These are phyloP conservation scores for Aegypius monachus DNA, from an alignment of 2,113 vertebrate species.

Conservation along the genomic window DNA sequence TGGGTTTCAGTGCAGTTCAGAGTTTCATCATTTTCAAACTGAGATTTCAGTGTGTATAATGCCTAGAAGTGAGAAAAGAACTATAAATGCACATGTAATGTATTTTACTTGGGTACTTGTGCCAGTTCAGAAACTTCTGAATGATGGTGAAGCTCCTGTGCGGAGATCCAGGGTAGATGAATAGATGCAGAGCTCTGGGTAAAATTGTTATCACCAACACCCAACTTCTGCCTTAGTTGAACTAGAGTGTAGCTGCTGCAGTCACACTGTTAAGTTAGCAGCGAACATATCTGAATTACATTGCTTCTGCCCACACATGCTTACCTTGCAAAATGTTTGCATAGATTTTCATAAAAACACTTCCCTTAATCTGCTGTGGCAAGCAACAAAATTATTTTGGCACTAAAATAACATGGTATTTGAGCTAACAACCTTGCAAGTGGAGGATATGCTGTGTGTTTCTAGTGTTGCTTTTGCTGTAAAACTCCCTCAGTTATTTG, in stretches of 20 bases:
- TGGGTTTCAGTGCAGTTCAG: not conserved
- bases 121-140: not conserved
- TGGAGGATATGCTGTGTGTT: not conserved
- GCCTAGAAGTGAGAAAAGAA: not conserved
- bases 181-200: not conserved
- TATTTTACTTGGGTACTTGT: not conserved
- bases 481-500: not conserved
- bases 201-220: not conserved
- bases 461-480: not conserved
- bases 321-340: constrained; percentile 53
- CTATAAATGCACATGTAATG: not conserved
- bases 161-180: not conserved
- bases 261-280: not conserved
- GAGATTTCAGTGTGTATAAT: not conserved
- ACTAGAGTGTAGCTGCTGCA: not conserved
- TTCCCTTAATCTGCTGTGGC: constrained; percentile 17
- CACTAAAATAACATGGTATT: not conserved
- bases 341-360: constrained; percentile 27
- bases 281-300: not conserved
- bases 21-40: not conserved
- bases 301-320: constrained; percentile 1
- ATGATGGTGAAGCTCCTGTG: not conserved
- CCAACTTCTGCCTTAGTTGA: not conserved
- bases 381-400: constrained; percentile 33
- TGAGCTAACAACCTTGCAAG: not conserved